Conservation (phyloP, 2,888 invertebrate species). For the Eristalis pertinax region DNA sequence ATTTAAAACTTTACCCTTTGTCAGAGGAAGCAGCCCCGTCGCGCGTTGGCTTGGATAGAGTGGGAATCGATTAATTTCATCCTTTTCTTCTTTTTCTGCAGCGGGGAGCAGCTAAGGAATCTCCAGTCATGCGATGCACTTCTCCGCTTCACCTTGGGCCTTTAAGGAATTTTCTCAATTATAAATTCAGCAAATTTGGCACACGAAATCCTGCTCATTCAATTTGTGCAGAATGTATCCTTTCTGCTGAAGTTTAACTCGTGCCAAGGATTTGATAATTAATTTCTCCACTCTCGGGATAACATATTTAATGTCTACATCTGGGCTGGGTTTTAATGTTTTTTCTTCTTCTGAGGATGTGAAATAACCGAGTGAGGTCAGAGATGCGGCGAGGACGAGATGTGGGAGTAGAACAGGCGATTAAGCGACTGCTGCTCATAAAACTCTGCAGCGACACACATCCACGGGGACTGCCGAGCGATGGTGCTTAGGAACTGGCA, state of each 20-base stretch:
- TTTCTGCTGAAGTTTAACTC: background rate
- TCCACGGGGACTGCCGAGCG: background rate
- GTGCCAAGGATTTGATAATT: background rate
- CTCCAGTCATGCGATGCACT: conserved; percentile 4
- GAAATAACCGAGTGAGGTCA: background rate
- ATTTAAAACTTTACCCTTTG: conserved; percentile 39
- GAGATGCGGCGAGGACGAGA: background rate
- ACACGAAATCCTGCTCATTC: background rate
- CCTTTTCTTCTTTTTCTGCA: background rate
- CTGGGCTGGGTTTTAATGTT: background rate
- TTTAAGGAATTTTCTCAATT: conserved; percentile 30
- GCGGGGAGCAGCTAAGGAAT: background rate
- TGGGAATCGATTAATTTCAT: conserved; percentile 29
- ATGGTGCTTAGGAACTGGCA: background rate
- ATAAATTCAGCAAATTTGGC: conserved; percentile 3
- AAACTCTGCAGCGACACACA: background rate
- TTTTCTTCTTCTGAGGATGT: background rate
- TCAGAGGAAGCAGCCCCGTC: background rate
- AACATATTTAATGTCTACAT: background rate
- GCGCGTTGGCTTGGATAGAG: background rate
- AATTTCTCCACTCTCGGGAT: background rate
- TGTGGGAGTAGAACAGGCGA: background rate
- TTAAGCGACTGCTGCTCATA: conserved; percentile 2
- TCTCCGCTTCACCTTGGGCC: conserved; percentile 6
- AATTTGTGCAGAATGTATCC: background rate